Evolutionary conservation across 2,888 invertebrate genomes (phyloP), one percentile per base, ranked within the genome.

Genomic region (Amiota communis): DNA sequence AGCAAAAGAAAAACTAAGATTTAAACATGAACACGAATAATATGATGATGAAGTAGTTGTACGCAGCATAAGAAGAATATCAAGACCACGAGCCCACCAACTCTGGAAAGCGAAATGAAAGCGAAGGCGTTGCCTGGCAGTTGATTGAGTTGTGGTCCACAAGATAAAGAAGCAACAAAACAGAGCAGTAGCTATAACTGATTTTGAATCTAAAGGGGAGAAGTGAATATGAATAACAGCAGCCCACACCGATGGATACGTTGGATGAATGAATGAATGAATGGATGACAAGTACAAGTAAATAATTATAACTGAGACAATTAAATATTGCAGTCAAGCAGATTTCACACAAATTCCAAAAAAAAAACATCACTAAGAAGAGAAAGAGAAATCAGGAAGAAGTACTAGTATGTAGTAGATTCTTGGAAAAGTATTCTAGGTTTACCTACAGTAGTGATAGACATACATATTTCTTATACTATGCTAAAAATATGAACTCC

Each of bases 401-500:
- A 36, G 36, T 20, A n/a, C n/a, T n/a, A 59, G 17, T 20, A 17
- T 20, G 53, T 13, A 51, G 53, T 13, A 51, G 63, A 53, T 68
- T 68, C 67, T 68, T 68, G 67, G 67, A 68, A 68, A 51, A 65
- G 46, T 48, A 65, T 23, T 23, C 23, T 23, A 23, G 23, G 23
- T 23, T 23, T 15, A 17, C 48, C 20, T 9, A 10, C 20, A 20
- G n/a, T n/a, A 59, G 20, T 12, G 6, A 20, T n/a, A 20, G 59
- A 59, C 17, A 20, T n/a, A 57, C 57, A 57, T 17, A 20, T 17
- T 59, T 59, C 15, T 59, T 17, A 15, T 59, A 20, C 1, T 65
- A 15, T 15, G 47, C 67, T 67, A 67, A 68, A 68, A 68, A 68
- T 68, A 68, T 68, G 36, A 63, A 59, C 59, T 59, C 36, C 36